Percentiles rank a stretch among this genome's conserved stretches.
These are phyloP conservation scores for Sphecodes monilicornis DNA, from an alignment of 2,888 invertebrate genomes.

Conservation along the genomic window DNA sequence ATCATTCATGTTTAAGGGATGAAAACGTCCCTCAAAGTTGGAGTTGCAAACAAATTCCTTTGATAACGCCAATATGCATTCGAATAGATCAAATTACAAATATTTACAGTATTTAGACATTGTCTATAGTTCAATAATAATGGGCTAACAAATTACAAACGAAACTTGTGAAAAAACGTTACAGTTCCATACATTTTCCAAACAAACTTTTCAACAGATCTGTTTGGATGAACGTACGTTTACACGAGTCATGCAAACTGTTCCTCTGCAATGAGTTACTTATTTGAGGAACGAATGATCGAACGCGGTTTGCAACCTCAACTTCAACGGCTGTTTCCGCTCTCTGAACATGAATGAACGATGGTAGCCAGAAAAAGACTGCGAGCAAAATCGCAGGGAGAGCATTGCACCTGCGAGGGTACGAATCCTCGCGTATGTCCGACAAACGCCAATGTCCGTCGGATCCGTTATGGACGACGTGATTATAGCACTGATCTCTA, in stretches of 20 bases:
- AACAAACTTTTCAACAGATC: neutral
- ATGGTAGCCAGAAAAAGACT: neutral
- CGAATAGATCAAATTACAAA: neutral
- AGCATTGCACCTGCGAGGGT: neutral
- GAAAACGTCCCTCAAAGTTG: neutral
- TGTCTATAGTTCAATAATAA: neutral
- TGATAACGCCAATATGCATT: neutral
- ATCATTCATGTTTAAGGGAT: neutral
- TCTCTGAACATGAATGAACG: neutral
- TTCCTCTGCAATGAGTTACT: neutral
- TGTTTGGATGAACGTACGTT: neutral
- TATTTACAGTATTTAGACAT: neutral
- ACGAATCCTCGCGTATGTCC: neutral
- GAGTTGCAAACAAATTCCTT: neutral
- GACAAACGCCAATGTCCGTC: neutral
- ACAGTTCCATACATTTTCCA: neutral
- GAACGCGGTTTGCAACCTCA: neutral
- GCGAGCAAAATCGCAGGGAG: neutral
- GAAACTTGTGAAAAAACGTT: neutral
- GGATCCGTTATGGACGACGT: neutral
- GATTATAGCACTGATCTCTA: no score
- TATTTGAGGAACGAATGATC: neutral
- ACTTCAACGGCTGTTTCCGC: neutral
- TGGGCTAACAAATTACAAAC: neutral
- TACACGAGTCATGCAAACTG: neutral